Evolutionary conservation across 1,140 invertebrate genomes (phyloP).

Genomic region (Campoletis sonorensis): DNA sequence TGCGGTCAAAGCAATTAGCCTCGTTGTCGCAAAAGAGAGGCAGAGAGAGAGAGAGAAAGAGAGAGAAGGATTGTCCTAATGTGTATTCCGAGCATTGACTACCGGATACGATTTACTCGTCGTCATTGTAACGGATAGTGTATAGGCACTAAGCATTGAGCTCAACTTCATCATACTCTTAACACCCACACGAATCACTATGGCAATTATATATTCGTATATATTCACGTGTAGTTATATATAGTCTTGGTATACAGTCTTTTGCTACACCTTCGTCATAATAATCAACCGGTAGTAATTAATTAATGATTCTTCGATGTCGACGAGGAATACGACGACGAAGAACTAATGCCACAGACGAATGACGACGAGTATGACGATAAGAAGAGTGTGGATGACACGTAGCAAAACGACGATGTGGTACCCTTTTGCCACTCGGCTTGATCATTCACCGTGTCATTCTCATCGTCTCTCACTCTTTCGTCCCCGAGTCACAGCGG

Average conservation of each 20-base stretch:
- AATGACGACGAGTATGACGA: slow-evolving; percentile 16
- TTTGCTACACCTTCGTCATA: slow-evolving; percentile 24
- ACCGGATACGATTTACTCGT: slow-evolving; percentile 28
- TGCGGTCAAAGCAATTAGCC: slow-evolving; percentile 37
- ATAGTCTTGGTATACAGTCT: background rate
- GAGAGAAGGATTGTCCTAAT: background rate
- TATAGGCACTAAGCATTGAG: slow-evolving; percentile 7
- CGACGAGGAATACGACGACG: slow-evolving; percentile 11
- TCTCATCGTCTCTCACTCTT: slow-evolving; percentile 24
- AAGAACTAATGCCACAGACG: background rate
- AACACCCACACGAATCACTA: background rate
- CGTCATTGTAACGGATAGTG: slow-evolving; percentile 38
- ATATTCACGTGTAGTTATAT: slow-evolving; percentile 1
- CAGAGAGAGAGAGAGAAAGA: background rate
- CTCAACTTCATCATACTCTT: background rate
- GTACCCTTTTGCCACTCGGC: background rate
- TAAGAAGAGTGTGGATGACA: slow-evolving; percentile 32
- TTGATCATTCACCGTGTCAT: slow-evolving; percentile 44
- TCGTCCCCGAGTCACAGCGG: background rate
- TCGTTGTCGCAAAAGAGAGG: background rate
- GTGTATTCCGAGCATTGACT: slow-evolving; percentile 36
- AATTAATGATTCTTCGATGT: slow-evolving; percentile 41
- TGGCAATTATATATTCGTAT: background rate
- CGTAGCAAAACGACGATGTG: slow-evolving; percentile 37
- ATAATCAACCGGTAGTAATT: slow-evolving; percentile 47